phyloP scores from a whole-genome alignment of 2,113 vertebrate genomes.

The Podiceps cristatus region DNA sequence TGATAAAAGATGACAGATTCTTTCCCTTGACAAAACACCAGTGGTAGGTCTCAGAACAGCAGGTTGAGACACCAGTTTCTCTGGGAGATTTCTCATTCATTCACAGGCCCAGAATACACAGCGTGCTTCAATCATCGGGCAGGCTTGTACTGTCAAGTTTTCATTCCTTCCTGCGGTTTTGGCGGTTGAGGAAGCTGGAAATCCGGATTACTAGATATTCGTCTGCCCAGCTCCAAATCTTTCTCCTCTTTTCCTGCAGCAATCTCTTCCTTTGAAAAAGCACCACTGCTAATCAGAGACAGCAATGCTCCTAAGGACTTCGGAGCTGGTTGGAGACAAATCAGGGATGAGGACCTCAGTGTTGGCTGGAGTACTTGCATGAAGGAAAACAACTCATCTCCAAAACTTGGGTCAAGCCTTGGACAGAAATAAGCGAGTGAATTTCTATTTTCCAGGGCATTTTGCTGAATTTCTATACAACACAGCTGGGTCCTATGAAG shows the following conservation, averaged over 20 bases:
- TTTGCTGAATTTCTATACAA: not conserved
- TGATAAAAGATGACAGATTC: not conserved
- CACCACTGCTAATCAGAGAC: fast-evolving
- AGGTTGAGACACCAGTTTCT: not conserved
- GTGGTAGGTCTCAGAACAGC: not conserved
- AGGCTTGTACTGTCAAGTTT: conserved; percentile 1
- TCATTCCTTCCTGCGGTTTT: not conserved
- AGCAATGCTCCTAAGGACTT: not conserved
- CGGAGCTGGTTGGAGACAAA: not conserved
- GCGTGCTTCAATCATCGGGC: not conserved
- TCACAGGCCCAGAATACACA: not conserved
- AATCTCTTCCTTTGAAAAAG: not conserved
- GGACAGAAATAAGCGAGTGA: not conserved
- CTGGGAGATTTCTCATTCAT: conserved; percentile 11
- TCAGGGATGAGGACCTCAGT: not conserved
- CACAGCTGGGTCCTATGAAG: not conserved
- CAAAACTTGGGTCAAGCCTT: not conserved
- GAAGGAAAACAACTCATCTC: not conserved
- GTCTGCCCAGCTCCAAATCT: not conserved
- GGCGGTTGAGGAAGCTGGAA: not conserved
- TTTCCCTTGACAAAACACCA: not conserved
- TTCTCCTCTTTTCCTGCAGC: not conserved
- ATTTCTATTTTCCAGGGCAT: not conserved
- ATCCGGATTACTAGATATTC: not conserved
- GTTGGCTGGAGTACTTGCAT: fast-evolving